phyloP scores from a whole-genome alignment of 2,113 vertebrate genomes.

The Zeus faber region DNA sequence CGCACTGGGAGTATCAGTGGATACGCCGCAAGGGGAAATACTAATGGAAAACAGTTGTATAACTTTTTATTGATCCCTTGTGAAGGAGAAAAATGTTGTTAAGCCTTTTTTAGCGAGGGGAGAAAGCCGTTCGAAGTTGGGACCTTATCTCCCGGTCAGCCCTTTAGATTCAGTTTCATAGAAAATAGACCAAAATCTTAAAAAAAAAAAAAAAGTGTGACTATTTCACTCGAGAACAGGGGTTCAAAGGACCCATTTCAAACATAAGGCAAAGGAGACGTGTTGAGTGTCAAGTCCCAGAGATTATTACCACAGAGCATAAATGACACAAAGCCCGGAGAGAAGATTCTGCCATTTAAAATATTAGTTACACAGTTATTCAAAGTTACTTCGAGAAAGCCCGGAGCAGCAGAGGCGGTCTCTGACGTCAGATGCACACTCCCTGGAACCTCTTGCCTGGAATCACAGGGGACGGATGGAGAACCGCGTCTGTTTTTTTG shows the following conservation, averaged over 20 bases:
- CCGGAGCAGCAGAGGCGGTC: neutral
- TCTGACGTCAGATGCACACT: conserved; percentile 18
- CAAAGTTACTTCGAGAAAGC: no score
- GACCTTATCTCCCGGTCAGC: conserved; percentile 1
- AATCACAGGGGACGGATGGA: conserved; percentile 38
- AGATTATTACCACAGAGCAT: no score
- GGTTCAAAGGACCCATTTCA: no score
- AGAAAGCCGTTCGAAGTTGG: neutral
- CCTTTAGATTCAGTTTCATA: conserved; percentile 6
- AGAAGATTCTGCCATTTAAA: no score
- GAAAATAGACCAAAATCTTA: no score
- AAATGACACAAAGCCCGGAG: no score
- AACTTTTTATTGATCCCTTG: conserved; percentile 26
- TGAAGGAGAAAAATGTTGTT: conserved; percentile 3
- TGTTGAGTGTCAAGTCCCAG: no score
- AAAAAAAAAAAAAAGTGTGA: no score
- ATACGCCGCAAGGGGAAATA: neutral
- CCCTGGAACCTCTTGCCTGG: conserved; percentile 26
- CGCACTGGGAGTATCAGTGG: conserved; percentile 6
- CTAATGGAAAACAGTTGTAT: conserved; percentile 24
- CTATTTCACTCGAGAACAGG: no score
- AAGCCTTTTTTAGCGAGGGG: conserved; percentile 20
- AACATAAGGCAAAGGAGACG: no score
- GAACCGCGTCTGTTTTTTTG: conserved; percentile 41
- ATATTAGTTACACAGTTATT: neutral